Evolutionary conservation across 2,797 vertebrate species (phyloP).

Genomic region (Argya squamiceps): DNA sequence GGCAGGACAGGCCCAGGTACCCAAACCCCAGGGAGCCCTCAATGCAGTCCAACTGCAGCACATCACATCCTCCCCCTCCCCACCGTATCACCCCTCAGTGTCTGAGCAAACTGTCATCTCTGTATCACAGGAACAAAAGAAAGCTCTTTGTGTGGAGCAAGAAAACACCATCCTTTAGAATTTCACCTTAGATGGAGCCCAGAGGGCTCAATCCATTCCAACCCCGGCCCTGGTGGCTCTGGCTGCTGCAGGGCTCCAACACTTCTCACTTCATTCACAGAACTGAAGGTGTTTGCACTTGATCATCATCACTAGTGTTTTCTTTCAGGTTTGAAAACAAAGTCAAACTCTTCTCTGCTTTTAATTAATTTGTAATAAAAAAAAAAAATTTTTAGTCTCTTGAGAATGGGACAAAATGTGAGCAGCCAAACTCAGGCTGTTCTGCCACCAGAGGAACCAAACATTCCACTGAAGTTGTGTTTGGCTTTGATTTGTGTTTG

Average conservation of each 20-base stretch:
- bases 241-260: background rate
- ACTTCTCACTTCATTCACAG: background rate
- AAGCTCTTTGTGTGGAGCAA: background rate
- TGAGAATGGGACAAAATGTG: background rate
- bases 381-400: background rate
- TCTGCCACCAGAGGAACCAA: background rate
- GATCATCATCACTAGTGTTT: slow-evolving; percentile 4
- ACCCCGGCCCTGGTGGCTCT: rapidly evolving
- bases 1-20: background rate
- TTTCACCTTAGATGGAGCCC: background rate
- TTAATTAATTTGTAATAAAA: slow-evolving; percentile 3
- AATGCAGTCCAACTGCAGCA: background rate
- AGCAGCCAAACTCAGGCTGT: background rate
- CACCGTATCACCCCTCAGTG: rapidly evolving
- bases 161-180: background rate
- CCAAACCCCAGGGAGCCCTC: too few relatives aligned
- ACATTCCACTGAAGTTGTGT: background rate
- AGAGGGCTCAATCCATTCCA: background rate
- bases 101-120: background rate
- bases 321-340: slow-evolving; percentile 24
- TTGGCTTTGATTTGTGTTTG: background rate
- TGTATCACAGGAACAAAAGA: background rate
- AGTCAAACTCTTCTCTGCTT: slow-evolving; percentile 30
- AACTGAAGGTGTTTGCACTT: background rate
- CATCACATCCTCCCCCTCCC: background rate